Percentiles rank a stretch among this genome's conserved stretches.
Conservation (phyloP, 2,888 invertebrate species). For the Drosophila siamana region DNA sequence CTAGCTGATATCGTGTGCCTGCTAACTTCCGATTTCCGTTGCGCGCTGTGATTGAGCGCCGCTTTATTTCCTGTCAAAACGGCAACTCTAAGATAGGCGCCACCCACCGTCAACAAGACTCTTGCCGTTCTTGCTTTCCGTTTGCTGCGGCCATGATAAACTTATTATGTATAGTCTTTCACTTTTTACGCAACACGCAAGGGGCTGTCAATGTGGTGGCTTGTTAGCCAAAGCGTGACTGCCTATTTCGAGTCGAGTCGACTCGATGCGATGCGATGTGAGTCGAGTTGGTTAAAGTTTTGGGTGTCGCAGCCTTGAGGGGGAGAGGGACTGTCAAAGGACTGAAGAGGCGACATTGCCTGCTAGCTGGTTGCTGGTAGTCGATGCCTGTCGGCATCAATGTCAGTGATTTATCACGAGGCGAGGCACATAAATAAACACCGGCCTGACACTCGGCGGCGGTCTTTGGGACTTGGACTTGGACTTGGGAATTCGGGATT, state of each 20-base stretch:
- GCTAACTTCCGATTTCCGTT: constrained; percentile 79
- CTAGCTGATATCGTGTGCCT: constrained; percentile 74
- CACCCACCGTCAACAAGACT: constrained; percentile 30
- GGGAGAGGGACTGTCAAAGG: background rate
- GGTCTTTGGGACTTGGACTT: constrained; percentile 27
- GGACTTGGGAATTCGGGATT: constrained; percentile 47
- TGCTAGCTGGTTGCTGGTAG: constrained; percentile 25
- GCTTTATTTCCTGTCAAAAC: constrained; percentile 74
- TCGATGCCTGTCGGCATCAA: constrained; percentile 70
- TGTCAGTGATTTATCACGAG: constrained; percentile 78
- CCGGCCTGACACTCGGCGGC: constrained; percentile 51
- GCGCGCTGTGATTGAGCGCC: constrained; percentile 71
- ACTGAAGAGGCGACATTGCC: constrained; percentile 22
- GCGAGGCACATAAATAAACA: constrained; percentile 77
- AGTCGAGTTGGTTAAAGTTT: constrained; percentile 64
- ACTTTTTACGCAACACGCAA: constrained; percentile 25
- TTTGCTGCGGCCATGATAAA: constrained; percentile 54
- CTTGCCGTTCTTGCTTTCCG: constrained; percentile 2
- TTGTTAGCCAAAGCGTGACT: constrained; percentile 68
- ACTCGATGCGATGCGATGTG: too few relatives aligned
- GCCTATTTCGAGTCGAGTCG: constrained; percentile 59
- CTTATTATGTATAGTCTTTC: constrained; percentile 60
- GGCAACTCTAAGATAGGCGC: constrained; percentile 53
- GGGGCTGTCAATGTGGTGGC: constrained; percentile 20
- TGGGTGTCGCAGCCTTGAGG: constrained; percentile 40